Conservation (phyloP, 1,140 invertebrate species). For the Leucophenga varia region DNA sequence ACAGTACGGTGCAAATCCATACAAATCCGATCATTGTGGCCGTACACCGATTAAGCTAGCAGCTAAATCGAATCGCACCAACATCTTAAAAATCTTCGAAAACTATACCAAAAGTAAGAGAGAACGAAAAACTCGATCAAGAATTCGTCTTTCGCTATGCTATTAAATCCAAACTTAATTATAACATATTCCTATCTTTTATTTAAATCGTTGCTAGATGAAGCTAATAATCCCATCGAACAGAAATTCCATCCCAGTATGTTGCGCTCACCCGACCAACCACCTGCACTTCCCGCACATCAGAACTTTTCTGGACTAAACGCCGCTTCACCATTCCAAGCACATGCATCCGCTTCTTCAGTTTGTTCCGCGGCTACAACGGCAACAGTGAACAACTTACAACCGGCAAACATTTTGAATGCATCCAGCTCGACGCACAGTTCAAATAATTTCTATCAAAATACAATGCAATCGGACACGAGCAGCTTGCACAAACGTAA, state of each 20-base stretch:
- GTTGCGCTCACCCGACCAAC: slow-evolving; percentile 51
- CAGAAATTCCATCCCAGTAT: slow-evolving; percentile 52
- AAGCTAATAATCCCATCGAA: slow-evolving; percentile 52
- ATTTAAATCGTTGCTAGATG: too few species aligned
- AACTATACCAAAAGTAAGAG: slow-evolving; percentile 53
- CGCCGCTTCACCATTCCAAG: slow-evolving; percentile 28
- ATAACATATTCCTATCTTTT: too few species aligned
- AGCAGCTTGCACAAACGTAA: slow-evolving; percentile 56
- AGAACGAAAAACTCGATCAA: slow-evolving; percentile 7
- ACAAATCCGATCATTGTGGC: slow-evolving; percentile 89
- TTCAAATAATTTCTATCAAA: slow-evolving; percentile 56
- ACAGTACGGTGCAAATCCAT: slow-evolving; percentile 87
- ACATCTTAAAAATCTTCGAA: slow-evolving; percentile 54
- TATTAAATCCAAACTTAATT: slow-evolving; percentile 23
- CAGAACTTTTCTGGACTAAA: slow-evolving; percentile 34
- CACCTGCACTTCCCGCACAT: slow-evolving; percentile 46
- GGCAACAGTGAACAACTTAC: slow-evolving; percentile 45
- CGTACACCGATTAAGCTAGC: slow-evolving; percentile 63
- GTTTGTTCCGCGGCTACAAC: slow-evolving; percentile 49
- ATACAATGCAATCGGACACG: slow-evolving; percentile 56
- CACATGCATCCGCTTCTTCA: slow-evolving; percentile 46
- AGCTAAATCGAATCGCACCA: slow-evolving; percentile 59
- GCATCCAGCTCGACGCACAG: slow-evolving; percentile 56
- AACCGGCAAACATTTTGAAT: slow-evolving; percentile 34
- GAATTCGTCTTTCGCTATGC: slow-evolving; percentile 24